Evolutionary conservation across 2,888 invertebrate genomes (phyloP), one percentile per base, ranked within the genome.

Genomic region (Ptycholaimellus sp.): DNA sequence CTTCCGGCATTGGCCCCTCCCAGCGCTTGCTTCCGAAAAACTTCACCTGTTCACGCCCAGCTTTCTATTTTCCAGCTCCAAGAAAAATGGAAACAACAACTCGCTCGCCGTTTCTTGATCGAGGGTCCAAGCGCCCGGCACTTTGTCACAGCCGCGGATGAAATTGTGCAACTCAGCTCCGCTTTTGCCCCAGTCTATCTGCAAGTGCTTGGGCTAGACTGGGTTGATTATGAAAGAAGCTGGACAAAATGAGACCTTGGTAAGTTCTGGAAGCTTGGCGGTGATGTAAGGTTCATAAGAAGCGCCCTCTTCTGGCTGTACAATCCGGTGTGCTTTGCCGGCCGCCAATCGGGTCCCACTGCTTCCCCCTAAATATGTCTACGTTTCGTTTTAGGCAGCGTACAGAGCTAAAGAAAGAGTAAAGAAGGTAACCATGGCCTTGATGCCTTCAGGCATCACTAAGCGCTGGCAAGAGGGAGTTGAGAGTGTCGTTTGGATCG

Each of bases 71-170:
- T n/a, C n/a, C n/a, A n/a, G n/a, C n/a, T n/a, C n/a, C n/a, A n/a
- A n/a, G n/a, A n/a, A n/a, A n/a, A n/a, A n/a, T n/a, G 57, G 74
- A 90, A 30, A 90, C 63, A 25, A 73, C 69, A 1, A 73, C 69
- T 58, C 73, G 71, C 58, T 64, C 48, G 14, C 52, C 54, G 33
- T 53, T 68, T 33, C 72, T 46, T n/a, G n/a, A n/a, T n/a, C n/a
- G 1, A 60, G 59, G 0, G 74, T 69, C 61, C 78, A 73, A 0
- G 90, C 87, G 0, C 90, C 90, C 0, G 90, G 90, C 0, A 82
- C 79, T 3, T 83, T 85, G 58, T 90, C 90, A 52, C 85, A 67
- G 0, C 80, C 87, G 17, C 90, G 68, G 46, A 93, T 77, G 56
- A 85, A 90, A 59, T 90, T 79, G 64, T 85, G 87, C 3, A 90